phyloP scores from a whole-genome alignment of 2,888 invertebrate species.

The Lydus trimaculatus region DNA sequence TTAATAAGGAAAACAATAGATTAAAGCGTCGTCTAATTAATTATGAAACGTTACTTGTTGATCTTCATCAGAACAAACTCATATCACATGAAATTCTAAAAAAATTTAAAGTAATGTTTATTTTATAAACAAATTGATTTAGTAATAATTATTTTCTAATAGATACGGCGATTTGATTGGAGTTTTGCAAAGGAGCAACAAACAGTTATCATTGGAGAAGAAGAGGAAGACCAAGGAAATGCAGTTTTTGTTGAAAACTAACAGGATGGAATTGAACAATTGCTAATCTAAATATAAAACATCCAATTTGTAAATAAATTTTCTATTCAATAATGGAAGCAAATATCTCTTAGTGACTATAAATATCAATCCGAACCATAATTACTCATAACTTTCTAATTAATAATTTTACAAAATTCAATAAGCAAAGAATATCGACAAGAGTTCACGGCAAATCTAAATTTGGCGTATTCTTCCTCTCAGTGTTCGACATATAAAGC shows the following conservation, averaged over 20 bases:
- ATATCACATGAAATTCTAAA: background rate
- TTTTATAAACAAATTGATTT: no score
- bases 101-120: background rate
- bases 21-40: no score
- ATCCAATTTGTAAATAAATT: conserved; percentile 6
- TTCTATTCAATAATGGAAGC: conserved; percentile 38
- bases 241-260: no score
- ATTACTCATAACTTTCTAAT: conserved; percentile 1
- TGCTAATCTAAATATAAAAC: background rate
- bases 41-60: no score
- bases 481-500: conserved; percentile 25
- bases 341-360: conserved; percentile 23
- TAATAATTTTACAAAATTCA: background rate
- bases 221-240: no score
- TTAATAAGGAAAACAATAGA: no score
- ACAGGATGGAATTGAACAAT: no score
- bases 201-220: no score
- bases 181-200: no score
- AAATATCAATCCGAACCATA: conserved; percentile 1
- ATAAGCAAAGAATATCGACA: background rate
- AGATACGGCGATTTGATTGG: no score
- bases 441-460: background rate
- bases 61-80: no score
- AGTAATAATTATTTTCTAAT: no score
- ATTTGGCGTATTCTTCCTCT: background rate